Evolutionary conservation across 2,797 vertebrate species (phyloP), one percentile per base, ranked within the genome.

Genomic region (Urosaurus nigricauda): DNA sequence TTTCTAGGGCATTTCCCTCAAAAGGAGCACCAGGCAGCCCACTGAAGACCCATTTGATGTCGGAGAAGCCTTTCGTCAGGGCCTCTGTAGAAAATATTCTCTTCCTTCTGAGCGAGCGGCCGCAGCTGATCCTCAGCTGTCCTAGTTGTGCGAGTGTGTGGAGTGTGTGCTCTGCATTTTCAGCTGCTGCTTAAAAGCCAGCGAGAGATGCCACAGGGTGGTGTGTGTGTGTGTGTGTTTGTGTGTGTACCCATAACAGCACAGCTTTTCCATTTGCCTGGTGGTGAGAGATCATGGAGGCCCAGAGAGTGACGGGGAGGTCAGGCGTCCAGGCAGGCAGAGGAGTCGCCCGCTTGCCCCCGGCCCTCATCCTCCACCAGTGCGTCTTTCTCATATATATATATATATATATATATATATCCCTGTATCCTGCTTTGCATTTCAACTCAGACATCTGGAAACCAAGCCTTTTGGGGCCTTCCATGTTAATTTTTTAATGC

Each of bases 51-150:
- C 0, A 0, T 70, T 51, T 43, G 40, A 19, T 47, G 32, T 19
- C n/a, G 40, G 9, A 51, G 29, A 65, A 19, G 8, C 3, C 79
- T 37, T n/a, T 58, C 24, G 8, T 11, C 21, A 17, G 21, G 29
- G 53, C 7, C 37, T 58, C 5, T 43, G 19, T 26, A 14, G 51
- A 19, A 3, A 51, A 51, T 9, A 87, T n/a, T 78, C 84, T 87
- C 80, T 0, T 4, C 85, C 83, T 75, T 73, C 77, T 86, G 92
- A 90, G 79, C 43, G 93, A 94, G 92, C 43, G 24, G 91, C 77
- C 53, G 90, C 95, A 95, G 94, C 95, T 96, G 95, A 95, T 84
- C 37, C 0, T 79, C 95, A 95, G 94, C 95, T 96, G 96, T 92
- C 93, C 60, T 2, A 32, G 63, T 68, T 70, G 53, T 56, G 14